phyloP scores from a whole-genome alignment of 2,797 vertebrate genomes.

The Sebastes matsubarae region DNA sequence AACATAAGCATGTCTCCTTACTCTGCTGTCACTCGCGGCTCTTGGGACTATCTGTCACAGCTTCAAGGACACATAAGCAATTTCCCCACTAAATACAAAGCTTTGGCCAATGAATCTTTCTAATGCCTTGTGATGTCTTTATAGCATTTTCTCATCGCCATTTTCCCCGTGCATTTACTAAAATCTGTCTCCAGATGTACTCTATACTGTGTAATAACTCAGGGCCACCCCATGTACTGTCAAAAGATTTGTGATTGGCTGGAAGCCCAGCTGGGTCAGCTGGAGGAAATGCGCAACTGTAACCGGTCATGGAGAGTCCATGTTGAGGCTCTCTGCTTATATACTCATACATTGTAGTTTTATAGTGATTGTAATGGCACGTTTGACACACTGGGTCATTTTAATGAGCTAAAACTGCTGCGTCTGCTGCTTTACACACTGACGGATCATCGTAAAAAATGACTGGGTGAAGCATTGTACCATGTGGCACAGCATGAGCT shows the following conservation, averaged over 20 bases:
- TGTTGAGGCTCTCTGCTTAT: background rate
- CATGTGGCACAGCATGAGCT: constrained; percentile 24
- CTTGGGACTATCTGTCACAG: background rate
- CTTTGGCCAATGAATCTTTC: background rate
- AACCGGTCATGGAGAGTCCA: background rate
- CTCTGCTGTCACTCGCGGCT: background rate
- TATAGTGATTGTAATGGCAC: background rate
- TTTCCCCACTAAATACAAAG: background rate
- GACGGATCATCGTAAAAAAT: constrained; percentile 36
- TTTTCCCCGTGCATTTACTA: background rate
- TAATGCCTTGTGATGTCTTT: background rate
- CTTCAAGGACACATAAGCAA: background rate
- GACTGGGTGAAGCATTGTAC: background rate
- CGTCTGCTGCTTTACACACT: constrained; percentile 29
- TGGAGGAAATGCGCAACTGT: background rate
- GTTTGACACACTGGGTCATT: background rate
- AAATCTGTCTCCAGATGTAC: background rate
- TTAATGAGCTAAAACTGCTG: constrained; percentile 19
- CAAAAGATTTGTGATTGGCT: background rate
- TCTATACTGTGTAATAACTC: background rate
- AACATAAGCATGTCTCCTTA: background rate
- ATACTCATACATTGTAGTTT: background rate
- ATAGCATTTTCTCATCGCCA: background rate
- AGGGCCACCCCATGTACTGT: background rate
- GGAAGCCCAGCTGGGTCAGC: background rate